Evolutionary conservation across 1,140 invertebrate species (phyloP).

Genomic region (Bombus confusus): DNA sequence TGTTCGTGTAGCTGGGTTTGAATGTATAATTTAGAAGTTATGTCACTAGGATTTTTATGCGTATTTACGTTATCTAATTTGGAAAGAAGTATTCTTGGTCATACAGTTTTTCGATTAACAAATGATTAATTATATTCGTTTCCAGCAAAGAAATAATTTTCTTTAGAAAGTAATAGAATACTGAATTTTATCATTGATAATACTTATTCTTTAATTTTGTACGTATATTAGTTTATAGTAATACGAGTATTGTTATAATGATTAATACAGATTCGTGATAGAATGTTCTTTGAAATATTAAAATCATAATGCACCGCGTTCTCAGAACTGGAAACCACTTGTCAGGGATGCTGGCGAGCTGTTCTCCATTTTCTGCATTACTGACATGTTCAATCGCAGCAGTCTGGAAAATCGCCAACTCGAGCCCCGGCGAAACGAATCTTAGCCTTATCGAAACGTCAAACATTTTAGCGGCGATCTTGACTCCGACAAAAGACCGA

Average conservation of each 20-base stretch:
- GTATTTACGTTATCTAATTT: too few relatives aligned
- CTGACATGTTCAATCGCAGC: slow-evolving; percentile 58
- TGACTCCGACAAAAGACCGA: slow-evolving; percentile 38
- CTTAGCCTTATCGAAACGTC: slow-evolving; percentile 49
- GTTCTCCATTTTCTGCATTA: slow-evolving; percentile 21
- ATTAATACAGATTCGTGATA: background rate
- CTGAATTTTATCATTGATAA: too few relatives aligned
- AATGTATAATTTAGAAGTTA: too few relatives aligned
- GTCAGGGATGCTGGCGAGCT: background rate
- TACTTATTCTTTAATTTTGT: background rate
- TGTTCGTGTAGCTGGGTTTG: accelerated
- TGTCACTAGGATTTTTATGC: too few relatives aligned
- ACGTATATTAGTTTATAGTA: background rate
- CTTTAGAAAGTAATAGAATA: too few relatives aligned
- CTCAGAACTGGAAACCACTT: background rate
- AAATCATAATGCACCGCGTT: background rate
- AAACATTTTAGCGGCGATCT: slow-evolving; percentile 52
- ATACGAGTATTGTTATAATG: background rate
- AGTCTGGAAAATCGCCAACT: slow-evolving; percentile 61
- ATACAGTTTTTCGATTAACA: too few relatives aligned
- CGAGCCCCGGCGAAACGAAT: slow-evolving; percentile 32
- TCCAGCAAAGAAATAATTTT: too few relatives aligned
- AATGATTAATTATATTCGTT: too few relatives aligned
- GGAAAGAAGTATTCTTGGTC: too few relatives aligned
- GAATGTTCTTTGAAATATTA: background rate